Base-by-base conservation (phyloP, 2,888 invertebrate species). In the Amblyjoppa fuscipennis region DNA sequence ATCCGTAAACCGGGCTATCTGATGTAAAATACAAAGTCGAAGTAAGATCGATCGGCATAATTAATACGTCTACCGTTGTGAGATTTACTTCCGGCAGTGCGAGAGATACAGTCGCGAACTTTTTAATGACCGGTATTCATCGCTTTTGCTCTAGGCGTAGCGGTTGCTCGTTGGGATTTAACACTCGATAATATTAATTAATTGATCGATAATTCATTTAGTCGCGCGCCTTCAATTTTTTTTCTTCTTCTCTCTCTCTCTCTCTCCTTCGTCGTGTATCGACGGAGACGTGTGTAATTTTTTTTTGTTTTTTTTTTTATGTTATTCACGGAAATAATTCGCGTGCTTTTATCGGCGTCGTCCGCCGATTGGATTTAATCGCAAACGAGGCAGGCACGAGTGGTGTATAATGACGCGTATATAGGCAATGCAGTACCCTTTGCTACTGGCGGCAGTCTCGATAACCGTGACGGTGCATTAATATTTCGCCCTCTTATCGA, bases 401-500 rank as follows among this genome's bases (percentile, higher is more conserved):
- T 28, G 38, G 49, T 7, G 38, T 16, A 61, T 53, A 61, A 49
- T 56, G n/a, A 25, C 51, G 28, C 53, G 59, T 53, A 70, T 64
- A 64, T 64, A 64, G 38, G 71, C 70, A 64, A 64, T 49, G 4
- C 45, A 64, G 69, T 53, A 34, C 64, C 66, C 66, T 53, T 76
- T 20, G 81, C 51, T 76, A 53, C 51, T 68, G 74, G 28, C 66
- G 53, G 20, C 66, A 81, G 66, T 81, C 81, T 64, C 64, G 81
- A 81, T 71, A 71, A 38, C 53, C 81, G n/a, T 41, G 41, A 25
- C 71, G 41, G 25, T 16, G 11, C 31, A 81, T 82, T 82, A 71
- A 53, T 76, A 70, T 70, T 53, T 25, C 70, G 41, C 28, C 56
- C 70, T 20, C 70, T 49, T 82, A 82, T 82, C 81, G 81, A 82